phyloP scores from a whole-genome alignment of 2,888 invertebrate species.

The Heliconius charithonia region DNA sequence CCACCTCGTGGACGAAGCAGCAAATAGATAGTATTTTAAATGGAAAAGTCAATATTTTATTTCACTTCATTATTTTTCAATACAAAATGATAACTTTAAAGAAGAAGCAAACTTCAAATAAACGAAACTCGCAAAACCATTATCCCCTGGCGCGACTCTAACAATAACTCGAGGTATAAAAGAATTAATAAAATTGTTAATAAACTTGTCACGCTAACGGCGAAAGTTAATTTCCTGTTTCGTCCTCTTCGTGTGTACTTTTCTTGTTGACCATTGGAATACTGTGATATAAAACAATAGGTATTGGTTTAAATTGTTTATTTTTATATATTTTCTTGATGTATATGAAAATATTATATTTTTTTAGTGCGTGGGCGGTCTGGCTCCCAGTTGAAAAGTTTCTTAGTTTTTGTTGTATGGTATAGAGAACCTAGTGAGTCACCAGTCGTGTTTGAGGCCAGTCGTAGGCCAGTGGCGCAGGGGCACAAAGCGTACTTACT shows the following conservation, averaged over 20 bases:
- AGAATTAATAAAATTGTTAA: conserved; percentile 75
- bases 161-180: conserved; percentile 54
- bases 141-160: conserved; percentile 30
- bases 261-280: not conserved
- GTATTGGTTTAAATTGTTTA: not conserved
- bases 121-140: conserved; percentile 18
- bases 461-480: too few relatives aligned
- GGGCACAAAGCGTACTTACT: too few relatives aligned
- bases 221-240: conserved; percentile 81
- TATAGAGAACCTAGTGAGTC: too few relatives aligned
- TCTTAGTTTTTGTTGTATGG: too few relatives aligned
- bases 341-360: too few relatives aligned
- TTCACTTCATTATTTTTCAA: not conserved
- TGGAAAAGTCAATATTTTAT: not conserved
- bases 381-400: too few relatives aligned
- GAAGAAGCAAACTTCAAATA: conserved; percentile 5
- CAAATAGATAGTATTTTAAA: not conserved
- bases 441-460: too few relatives aligned
- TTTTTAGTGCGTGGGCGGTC: too few relatives aligned
- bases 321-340: too few relatives aligned
- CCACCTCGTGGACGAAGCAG: not conserved
- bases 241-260: conserved; percentile 58
- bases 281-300: not conserved
- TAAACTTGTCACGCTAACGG: conserved; percentile 80
- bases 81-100: conserved; percentile 10